These are phyloP conservation scores for Poicephalus meyeri DNA, from an alignment of 2,113 vertebrate genomes.

Conservation along the genomic window DNA sequence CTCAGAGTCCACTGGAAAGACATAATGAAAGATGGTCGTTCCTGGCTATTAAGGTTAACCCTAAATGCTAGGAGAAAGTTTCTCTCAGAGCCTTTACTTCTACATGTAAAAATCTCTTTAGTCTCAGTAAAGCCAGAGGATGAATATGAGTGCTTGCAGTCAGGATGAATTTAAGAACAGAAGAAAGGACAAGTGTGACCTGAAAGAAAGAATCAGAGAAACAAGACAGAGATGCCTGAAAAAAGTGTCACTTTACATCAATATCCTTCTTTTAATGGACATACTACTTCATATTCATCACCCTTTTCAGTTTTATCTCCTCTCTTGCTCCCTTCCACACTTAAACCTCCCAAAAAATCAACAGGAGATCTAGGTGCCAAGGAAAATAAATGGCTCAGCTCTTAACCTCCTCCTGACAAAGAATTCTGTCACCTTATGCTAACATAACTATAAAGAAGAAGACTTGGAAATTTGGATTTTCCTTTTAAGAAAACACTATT, in stretches of 20 bases:
- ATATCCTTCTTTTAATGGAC: not conserved
- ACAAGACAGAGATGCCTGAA: not conserved
- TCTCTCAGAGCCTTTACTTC: not conserved
- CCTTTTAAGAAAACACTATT: not conserved
- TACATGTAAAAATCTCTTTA: not conserved
- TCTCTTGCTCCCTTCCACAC: accelerated
- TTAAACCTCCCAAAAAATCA: not conserved
- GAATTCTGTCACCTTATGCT: not conserved
- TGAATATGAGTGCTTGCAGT: not conserved
- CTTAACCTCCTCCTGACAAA: not conserved
- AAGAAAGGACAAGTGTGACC: not conserved
- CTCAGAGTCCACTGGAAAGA: not conserved
- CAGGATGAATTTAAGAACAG: not conserved
- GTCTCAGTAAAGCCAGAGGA: not conserved
- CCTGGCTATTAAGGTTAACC: not conserved
- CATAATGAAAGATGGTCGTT: not conserved
- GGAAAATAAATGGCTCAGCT: not conserved
- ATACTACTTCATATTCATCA: not conserved
- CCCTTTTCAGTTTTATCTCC: not conserved
- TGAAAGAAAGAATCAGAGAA: not conserved
- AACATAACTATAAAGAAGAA: not conserved
- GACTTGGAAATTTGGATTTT: not conserved
- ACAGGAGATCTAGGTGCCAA: not conserved
- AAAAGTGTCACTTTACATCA: not conserved
- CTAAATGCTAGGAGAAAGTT: not conserved